These are phyloP conservation scores for Trematomus loennbergii DNA, from an alignment of 2,113 vertebrate species.

Conservation along the genomic window DNA sequence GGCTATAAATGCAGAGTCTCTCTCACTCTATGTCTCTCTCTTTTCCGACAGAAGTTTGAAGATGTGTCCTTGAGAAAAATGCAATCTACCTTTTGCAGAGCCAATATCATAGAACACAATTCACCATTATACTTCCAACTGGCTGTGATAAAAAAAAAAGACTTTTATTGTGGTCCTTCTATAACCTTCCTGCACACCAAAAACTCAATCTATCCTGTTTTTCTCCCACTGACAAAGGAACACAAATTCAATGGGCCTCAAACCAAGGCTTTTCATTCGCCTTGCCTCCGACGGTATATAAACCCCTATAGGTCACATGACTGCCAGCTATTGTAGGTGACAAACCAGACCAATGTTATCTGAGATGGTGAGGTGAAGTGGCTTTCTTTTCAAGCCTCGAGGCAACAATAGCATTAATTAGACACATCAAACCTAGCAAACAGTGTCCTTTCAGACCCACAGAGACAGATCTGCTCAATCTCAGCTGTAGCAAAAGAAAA, in stretches of 20 bases:
- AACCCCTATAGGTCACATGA: constrained; percentile 70
- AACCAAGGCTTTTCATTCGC: constrained; percentile 66
- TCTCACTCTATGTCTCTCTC: constrained; percentile 3
- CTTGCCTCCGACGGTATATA: constrained; percentile 60
- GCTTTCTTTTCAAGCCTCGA: constrained; percentile 64
- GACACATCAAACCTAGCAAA: constrained; percentile 54
- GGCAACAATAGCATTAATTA: constrained; percentile 73
- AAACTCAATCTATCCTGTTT: constrained; percentile 81
- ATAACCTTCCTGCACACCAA: constrained; percentile 74
- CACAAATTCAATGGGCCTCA: constrained; percentile 72
- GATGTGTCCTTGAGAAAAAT: constrained; percentile 74
- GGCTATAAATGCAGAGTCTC: constrained; percentile 49
- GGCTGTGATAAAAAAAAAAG: constrained; percentile 79
- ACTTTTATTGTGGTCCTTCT: constrained; percentile 63
- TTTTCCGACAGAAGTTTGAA: constrained; percentile 64
- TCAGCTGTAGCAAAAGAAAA: constrained; percentile 21
- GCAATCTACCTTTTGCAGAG: constrained; percentile 69
- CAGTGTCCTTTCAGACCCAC: constrained; percentile 35
- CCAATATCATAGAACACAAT: constrained; percentile 76
- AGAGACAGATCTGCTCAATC: constrained; percentile 44
- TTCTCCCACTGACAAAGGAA: constrained; percentile 75
- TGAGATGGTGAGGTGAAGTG: constrained; percentile 62
- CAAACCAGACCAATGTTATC: constrained; percentile 65
- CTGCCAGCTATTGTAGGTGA: constrained; percentile 61
- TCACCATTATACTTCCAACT: constrained; percentile 65